phyloP scores from a whole-genome alignment of 2,113 vertebrate genomes.

The Romanogobio albipinnatus region DNA sequence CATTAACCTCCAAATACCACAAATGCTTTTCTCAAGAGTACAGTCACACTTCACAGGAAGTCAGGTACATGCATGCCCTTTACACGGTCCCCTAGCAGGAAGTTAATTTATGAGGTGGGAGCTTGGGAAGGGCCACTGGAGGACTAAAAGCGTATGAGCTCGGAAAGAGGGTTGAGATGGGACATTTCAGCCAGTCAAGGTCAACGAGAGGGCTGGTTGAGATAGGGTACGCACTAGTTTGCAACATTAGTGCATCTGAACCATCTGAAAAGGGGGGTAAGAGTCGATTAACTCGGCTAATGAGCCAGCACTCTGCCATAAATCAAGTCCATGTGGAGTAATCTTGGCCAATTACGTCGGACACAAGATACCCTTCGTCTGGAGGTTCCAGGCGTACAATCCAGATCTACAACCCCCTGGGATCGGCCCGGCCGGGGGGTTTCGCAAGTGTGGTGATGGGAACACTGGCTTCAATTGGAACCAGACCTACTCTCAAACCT shows the following conservation, averaged over 20 bases:
- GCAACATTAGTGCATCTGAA: slow-evolving; percentile 33
- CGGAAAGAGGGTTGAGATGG: slow-evolving; percentile 57
- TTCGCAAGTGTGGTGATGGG: slow-evolving; percentile 60
- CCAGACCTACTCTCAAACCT: slow-evolving; percentile 67
- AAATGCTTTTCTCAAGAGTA: neutral
- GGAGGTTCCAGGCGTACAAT: slow-evolving; percentile 45
- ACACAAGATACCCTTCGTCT: slow-evolving; percentile 66
- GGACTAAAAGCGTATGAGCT: slow-evolving; percentile 56
- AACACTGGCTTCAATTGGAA: slow-evolving; percentile 75
- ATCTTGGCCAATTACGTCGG: slow-evolving; percentile 73
- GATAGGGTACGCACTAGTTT: neutral
- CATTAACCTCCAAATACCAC: neutral
- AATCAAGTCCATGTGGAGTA: slow-evolving; percentile 79
- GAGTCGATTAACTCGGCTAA: slow-evolving; percentile 77
- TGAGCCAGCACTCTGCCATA: slow-evolving; percentile 78
- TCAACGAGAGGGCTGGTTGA: slow-evolving; percentile 54
- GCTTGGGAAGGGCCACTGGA: slow-evolving; percentile 58
- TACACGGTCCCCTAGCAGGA: slow-evolving; percentile 55
- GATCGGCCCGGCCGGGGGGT: neutral
- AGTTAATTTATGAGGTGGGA: slow-evolving; percentile 66
- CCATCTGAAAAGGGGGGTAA: slow-evolving; percentile 38
- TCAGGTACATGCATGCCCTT: slow-evolving; percentile 38
- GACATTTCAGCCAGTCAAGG: slow-evolving; percentile 62
- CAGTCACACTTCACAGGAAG: slow-evolving; percentile 11
- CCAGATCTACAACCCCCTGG: slow-evolving; percentile 27